These are phyloP conservation scores for Octomys mimax DNA, from an alignment of 2,797 vertebrate species.

Conservation along the genomic window DNA sequence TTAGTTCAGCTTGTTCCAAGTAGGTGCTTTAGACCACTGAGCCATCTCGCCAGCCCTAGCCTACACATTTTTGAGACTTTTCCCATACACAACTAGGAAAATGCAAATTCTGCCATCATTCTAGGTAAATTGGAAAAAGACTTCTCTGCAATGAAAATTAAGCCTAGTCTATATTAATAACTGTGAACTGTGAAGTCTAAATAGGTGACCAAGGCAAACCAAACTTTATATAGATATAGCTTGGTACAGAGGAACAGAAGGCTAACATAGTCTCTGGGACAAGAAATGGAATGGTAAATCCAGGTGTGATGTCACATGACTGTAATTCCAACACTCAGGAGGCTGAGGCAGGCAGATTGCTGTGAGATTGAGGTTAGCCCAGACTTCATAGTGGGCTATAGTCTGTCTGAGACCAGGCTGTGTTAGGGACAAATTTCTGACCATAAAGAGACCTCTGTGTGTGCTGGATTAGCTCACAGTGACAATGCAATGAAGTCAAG, in stretches of 20 bases:
- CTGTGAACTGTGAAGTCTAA: background rate
- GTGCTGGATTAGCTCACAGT: background rate
- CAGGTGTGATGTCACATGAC: background rate
- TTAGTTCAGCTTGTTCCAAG: no score
- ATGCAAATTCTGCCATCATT: background rate
- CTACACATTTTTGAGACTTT: background rate
- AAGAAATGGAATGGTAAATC: background rate
- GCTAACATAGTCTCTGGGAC: background rate
- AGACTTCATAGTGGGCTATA: background rate
- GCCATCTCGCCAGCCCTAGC: no score
- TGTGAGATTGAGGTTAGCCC: background rate
- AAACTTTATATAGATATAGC: background rate
- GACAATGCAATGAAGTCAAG: background rate
- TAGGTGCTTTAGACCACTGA: no score
- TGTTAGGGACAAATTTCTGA: background rate
- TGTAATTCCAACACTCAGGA: background rate
- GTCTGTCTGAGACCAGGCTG: background rate
- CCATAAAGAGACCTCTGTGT: background rate
- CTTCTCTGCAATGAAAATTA: background rate
- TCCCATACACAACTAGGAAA: background rate
- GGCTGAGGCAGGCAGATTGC: background rate
- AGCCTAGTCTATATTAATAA: background rate
- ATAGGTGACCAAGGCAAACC: background rate
- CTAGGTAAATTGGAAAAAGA: background rate
- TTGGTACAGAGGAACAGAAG: background rate